Percentiles rank a stretch among this genome's conserved stretches.
These are phyloP conservation scores for Crematogaster levior DNA, from an alignment of 2,888 invertebrate genomes.

Conservation along the genomic window DNA sequence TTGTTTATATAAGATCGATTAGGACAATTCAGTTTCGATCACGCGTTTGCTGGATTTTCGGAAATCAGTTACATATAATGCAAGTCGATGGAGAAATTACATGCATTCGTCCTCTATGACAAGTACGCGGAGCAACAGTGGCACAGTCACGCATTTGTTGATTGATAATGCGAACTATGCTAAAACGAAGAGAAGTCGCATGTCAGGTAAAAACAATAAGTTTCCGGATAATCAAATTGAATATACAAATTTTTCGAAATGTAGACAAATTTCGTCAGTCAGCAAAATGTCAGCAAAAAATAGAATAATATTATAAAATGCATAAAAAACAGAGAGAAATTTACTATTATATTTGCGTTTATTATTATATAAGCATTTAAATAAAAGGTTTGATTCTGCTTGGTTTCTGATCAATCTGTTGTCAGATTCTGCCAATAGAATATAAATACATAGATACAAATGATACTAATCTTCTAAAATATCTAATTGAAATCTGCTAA, in stretches of 20 bases:
- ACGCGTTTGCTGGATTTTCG: neutral
- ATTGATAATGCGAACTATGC: neutral
- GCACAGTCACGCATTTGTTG: neutral
- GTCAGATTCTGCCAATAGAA: neutral
- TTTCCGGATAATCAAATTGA: neutral
- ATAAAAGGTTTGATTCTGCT: neutral
- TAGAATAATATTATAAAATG: neutral
- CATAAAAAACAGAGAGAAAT: neutral
- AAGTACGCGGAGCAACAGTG: neutral
- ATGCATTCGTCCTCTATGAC: neutral
- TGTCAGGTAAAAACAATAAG: slow-evolving; percentile 16
- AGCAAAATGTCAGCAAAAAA: neutral
- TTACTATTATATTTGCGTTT: too few relatives aligned
- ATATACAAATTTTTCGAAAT: neutral
- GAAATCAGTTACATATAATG: neutral
- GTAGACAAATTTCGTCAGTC: neutral
- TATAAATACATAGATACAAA: neutral
- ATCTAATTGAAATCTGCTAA: neutral
- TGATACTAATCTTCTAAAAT: neutral
- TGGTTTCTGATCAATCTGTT: neutral
- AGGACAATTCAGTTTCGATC: neutral
- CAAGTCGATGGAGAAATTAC: slow-evolving; percentile 2
- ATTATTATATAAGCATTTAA: neutral
- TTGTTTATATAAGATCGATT: neutral
- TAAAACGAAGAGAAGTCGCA: neutral